Conservation (phyloP, 2,113 vertebrate genomes). For the Brachyhypopomus gauderio region DNA sequence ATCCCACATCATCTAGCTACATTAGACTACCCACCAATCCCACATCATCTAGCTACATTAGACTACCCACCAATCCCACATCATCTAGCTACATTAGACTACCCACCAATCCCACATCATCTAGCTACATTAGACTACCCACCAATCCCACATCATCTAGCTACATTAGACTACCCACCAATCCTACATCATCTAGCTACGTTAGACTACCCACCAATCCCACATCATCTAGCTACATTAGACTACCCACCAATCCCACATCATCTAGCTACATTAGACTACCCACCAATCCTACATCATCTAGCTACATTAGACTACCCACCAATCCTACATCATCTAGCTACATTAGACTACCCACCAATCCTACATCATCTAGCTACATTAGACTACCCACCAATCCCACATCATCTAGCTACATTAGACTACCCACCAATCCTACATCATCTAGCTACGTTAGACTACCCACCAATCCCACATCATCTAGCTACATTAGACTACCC, state of each 20-base stretch:
- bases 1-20: too few species aligned
- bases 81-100: neutral
- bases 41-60: neutral
- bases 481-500: neutral
- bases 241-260: neutral
- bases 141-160: too few species aligned
- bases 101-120: neutral
- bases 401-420: too few species aligned
- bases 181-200: neutral
- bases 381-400: neutral
- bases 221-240: neutral
- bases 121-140: neutral
- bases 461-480: neutral
- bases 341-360: neutral
- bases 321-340: neutral
- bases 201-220: neutral
- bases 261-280: neutral
- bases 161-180: neutral
- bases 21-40: neutral
- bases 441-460: neutral
- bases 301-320: neutral
- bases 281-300: too few species aligned
- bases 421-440: too few species aligned
- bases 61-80: neutral
- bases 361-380: neutral